phyloP scores from a whole-genome alignment of 1,140 invertebrate species.

The Drosophila ercepeae region DNA sequence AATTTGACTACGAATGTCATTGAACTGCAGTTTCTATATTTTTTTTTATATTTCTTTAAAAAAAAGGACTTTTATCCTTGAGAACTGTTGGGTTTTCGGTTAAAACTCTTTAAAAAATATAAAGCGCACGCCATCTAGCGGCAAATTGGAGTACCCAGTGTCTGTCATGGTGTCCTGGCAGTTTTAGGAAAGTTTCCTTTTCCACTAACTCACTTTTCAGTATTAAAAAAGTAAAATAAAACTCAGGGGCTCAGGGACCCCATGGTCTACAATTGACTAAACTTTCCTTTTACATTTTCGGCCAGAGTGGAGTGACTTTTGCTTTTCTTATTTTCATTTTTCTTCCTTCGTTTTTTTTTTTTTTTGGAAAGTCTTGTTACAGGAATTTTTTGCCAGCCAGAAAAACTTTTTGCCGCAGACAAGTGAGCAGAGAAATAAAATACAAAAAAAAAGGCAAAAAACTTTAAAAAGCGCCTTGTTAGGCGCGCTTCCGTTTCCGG shows the following conservation, averaged over 20 bases:
- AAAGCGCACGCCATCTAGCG: constrained; percentile 6
- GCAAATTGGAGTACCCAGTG: constrained; percentile 11
- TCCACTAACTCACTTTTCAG: constrained; percentile 13
- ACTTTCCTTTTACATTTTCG: constrained; percentile 41
- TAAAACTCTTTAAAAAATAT: background rate
- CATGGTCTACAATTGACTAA: constrained; percentile 22
- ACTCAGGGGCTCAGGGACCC: constrained; percentile 15
- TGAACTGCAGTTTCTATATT: no score
- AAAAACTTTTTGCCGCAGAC: constrained; percentile 50
- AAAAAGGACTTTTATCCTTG: no score
- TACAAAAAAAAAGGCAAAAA: constrained; percentile 31
- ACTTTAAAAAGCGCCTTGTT: constrained; percentile 79
- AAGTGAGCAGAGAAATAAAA: constrained; percentile 12
- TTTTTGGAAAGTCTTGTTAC: constrained; percentile 13
- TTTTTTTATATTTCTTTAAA: no score
- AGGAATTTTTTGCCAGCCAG: constrained; percentile 25
- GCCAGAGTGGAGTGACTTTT: constrained; percentile 27
- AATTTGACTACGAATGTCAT: constrained; percentile 12
- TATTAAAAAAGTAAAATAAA: background rate
- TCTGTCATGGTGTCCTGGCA: constrained; percentile 31
- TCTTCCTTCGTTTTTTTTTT: background rate
- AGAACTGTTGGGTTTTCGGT: no score
- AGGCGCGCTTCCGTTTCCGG: constrained; percentile 76
- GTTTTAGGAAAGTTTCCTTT: constrained; percentile 24
- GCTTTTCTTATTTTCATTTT: constrained; percentile 14